Conservation (phyloP, 2,113 vertebrate genomes). For the Misgurnus anguillicaudatus region DNA sequence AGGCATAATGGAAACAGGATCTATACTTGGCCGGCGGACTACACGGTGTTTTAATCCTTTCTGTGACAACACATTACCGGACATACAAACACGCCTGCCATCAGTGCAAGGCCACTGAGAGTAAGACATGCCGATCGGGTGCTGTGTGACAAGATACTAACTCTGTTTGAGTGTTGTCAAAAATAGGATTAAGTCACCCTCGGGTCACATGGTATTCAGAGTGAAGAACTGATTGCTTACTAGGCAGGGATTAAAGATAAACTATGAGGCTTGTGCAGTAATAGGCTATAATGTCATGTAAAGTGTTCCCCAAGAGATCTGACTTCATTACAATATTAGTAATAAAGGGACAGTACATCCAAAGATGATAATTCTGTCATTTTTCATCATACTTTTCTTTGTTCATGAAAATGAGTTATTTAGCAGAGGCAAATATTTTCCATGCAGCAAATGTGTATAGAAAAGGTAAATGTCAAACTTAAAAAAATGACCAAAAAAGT, state of each 20-base stretch:
- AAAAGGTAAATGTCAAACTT: too few relatives aligned
- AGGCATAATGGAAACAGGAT: slow-evolving; percentile 28
- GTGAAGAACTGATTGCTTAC: slow-evolving; percentile 35
- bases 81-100: slow-evolving; percentile 39
- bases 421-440: too few relatives aligned
- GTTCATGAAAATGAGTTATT: too few relatives aligned
- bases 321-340: not conserved
- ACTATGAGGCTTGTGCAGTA: slow-evolving; percentile 28
- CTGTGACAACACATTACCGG: slow-evolving; percentile 39
- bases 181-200: slow-evolving; percentile 55
- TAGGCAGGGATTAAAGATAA: slow-evolving; percentile 52
- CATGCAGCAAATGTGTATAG: too few relatives aligned
- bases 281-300: not conserved
- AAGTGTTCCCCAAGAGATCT: slow-evolving; percentile 6
- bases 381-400: too few relatives aligned
- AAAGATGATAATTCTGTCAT: not conserved
- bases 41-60: slow-evolving; percentile 41
- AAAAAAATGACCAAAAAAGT: too few relatives aligned
- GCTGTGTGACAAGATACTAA: slow-evolving; percentile 41
- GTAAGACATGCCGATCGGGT: slow-evolving; percentile 33
- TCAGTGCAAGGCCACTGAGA: slow-evolving; percentile 15
- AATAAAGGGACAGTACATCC: not conserved
- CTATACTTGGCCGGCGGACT: slow-evolving; percentile 30
- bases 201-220: slow-evolving; percentile 45
- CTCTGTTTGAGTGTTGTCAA: slow-evolving; percentile 32